Evolutionary conservation across 2,113 vertebrate genomes (phyloP).

Genomic region (Protobothrops mucrosquamatus): DNA sequence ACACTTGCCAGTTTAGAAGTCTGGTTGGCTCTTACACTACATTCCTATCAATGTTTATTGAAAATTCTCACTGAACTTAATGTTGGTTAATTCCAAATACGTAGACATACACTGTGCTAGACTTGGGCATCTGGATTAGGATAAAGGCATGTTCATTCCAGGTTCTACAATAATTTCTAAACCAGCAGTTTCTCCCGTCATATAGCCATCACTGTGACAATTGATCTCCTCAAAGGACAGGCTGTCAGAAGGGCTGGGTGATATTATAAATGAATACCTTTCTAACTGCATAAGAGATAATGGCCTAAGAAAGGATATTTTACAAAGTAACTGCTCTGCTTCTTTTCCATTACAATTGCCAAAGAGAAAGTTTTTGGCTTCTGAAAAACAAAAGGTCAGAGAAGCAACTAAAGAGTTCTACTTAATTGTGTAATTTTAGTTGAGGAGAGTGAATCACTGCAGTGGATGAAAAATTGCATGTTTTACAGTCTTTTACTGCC

Average conservation of each 20-base stretch:
- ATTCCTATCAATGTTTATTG: not conserved
- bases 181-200: not conserved
- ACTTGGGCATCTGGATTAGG: not conserved
- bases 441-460: not conserved
- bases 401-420: slow-evolving; percentile 6
- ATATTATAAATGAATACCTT: not conserved
- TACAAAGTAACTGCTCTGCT: not conserved
- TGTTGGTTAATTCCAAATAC: not conserved
- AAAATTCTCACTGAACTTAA: not conserved
- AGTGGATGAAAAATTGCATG: not conserved
- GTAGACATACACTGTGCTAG: not conserved
- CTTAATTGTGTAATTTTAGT: slow-evolving; percentile 52
- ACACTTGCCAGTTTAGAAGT: not conserved
- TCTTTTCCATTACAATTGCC: not conserved
- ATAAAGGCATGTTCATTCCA: not conserved
- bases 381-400: not conserved
- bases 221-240: not conserved
- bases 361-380: slow-evolving; percentile 27
- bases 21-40: not conserved
- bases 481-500: slow-evolving; percentile 74
- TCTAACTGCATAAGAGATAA: not conserved
- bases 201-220: not conserved
- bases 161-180: not conserved
- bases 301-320: not conserved
- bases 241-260: not conserved